These are phyloP conservation scores for Pachycephus smyrnensis DNA, from an alignment of 2,888 invertebrate species.

Conservation along the genomic window DNA sequence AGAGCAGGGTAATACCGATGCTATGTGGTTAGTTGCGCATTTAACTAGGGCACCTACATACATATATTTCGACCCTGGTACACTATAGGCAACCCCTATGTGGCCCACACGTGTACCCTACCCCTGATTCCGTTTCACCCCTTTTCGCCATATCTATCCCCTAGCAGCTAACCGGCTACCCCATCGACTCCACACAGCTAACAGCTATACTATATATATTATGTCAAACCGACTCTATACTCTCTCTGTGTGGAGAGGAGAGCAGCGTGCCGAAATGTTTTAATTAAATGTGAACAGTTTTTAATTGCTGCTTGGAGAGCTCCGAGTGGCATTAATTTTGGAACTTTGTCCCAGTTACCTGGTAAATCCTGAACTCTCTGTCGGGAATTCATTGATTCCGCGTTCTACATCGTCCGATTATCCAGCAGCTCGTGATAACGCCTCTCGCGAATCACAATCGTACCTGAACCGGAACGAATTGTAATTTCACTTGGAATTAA, in stretches of 20 bases:
- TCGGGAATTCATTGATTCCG: conserved; percentile 37
- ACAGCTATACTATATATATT: not conserved
- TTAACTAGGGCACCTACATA: conserved; percentile 31
- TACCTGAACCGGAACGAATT: not conserved
- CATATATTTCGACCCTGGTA: conserved; percentile 3
- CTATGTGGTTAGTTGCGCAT: conserved; percentile 30
- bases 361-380: conserved; percentile 30
- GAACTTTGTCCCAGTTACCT: conserved; percentile 47
- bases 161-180: conserved; percentile 23
- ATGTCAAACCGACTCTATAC: not conserved
- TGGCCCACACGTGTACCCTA: conserved; percentile 9
- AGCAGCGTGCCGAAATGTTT: conserved; percentile 39
- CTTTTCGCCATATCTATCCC: conserved; percentile 22
- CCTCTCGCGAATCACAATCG: not conserved
- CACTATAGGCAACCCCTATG: not conserved
- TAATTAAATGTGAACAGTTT: conserved; percentile 58
- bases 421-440: not conserved
- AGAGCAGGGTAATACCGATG: conserved; percentile 17
- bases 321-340: conserved; percentile 47
- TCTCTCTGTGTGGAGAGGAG: not conserved
- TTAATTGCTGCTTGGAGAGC: conserved; percentile 48
- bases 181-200: conserved; percentile 18
- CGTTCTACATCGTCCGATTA: conserved; percentile 31
- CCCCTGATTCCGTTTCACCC: conserved; percentile 20
- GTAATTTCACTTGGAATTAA: not conserved